A percentile compares a stretch with the other conserved stretches of the same genome.
phyloP scores from a whole-genome alignment of 2,797 vertebrate species.

The Spinibarbus caldwelli region DNA sequence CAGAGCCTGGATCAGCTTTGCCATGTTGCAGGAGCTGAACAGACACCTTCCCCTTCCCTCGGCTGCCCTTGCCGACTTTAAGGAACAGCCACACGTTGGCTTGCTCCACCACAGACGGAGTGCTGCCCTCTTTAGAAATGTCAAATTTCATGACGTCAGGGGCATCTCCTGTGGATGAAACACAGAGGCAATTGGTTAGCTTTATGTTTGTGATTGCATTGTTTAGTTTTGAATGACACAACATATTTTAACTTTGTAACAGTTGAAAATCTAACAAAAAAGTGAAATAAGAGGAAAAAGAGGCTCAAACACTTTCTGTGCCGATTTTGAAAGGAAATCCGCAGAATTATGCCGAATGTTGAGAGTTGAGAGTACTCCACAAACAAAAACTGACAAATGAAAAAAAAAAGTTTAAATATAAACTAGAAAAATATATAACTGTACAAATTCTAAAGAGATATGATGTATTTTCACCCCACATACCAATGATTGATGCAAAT shows the following conservation, averaged over 20 bases:
- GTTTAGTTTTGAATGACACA: not conserved
- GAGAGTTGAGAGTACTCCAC: not conserved
- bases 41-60: slow-evolving; percentile 83
- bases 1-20: slow-evolving; percentile 61
- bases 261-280: not conserved
- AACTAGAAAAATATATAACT: too few relatives aligned
- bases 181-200: slow-evolving; percentile 59
- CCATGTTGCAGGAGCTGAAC: slow-evolving; percentile 81
- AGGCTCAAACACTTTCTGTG: not conserved
- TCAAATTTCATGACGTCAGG: slow-evolving; percentile 85
- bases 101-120: slow-evolving; percentile 83
- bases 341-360: not conserved
- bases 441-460: not conserved
- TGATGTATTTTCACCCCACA: not conserved
- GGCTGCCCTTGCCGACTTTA: slow-evolving; percentile 84
- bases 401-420: too few relatives aligned
- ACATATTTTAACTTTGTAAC: not conserved
- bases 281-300: not conserved
- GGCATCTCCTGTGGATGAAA: slow-evolving; percentile 72
- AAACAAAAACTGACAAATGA: not conserved
- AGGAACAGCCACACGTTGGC: slow-evolving; percentile 89
- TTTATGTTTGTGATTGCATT: not conserved
- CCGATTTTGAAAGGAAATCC: not conserved
- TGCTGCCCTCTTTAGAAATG: slow-evolving; percentile 86
- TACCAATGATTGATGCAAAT: too few relatives aligned